Evolutionary conservation across 2,888 invertebrate species (phyloP).

Genomic region (Drosophila leonis): DNA sequence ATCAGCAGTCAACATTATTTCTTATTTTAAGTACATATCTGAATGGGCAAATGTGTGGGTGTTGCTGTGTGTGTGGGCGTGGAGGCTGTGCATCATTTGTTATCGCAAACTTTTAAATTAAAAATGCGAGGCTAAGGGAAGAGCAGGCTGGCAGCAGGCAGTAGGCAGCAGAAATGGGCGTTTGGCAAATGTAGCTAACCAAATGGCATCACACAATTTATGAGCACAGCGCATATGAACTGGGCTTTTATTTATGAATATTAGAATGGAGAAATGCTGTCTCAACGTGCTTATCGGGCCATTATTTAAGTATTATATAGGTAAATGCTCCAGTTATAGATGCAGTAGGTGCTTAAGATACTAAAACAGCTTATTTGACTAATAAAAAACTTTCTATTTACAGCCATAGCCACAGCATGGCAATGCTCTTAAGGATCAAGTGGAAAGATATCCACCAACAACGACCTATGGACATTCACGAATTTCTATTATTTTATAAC

Average conservation of each 20-base stretch:
- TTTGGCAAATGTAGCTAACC: slow-evolving; percentile 12
- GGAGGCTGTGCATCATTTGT: slow-evolving; percentile 77
- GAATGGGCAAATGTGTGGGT: slow-evolving; percentile 20
- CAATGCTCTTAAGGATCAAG: background rate
- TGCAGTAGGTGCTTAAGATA: background rate
- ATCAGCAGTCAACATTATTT: slow-evolving; percentile 79
- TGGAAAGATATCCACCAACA: background rate
- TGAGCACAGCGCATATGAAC: slow-evolving; percentile 63
- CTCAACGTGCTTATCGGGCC: slow-evolving; percentile 6
- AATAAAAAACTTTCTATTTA: background rate
- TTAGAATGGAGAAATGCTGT: slow-evolving; percentile 19
- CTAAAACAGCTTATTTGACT: background rate
- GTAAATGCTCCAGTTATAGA: background rate
- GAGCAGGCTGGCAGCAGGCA: slow-evolving; percentile 8
- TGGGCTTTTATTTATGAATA: slow-evolving; percentile 70
- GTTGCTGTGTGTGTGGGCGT: slow-evolving; percentile 29
- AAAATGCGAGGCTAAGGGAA: slow-evolving; percentile 49
- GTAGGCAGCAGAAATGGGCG: background rate
- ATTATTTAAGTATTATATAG: background rate
- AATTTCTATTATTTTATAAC: background rate
- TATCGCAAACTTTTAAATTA: slow-evolving; percentile 82
- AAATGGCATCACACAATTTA: slow-evolving; percentile 58
- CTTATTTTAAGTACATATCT: slow-evolving; percentile 68
- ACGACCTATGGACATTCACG: background rate
- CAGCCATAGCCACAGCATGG: background rate